Percentiles rank a stretch among this genome's conserved stretches.
phyloP scores from a whole-genome alignment of 2,113 vertebrate genomes.

The Plectropomus leopardus region DNA sequence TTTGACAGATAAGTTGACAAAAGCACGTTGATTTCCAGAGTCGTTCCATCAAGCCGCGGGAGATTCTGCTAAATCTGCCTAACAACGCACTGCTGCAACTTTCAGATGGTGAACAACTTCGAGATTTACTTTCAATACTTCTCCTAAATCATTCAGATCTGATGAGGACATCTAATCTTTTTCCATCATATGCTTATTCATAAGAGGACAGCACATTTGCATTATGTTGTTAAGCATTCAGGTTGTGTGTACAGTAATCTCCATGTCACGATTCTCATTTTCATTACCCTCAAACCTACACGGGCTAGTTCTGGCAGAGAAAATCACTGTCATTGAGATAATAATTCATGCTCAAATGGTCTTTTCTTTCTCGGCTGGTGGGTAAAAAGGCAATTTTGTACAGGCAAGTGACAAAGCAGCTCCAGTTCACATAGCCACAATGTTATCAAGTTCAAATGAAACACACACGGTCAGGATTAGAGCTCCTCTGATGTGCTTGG shows the following conservation, averaged over 20 bases:
- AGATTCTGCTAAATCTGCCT: conserved; percentile 14
- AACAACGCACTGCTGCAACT: conserved; percentile 5
- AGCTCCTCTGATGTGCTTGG: background rate
- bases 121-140: background rate
- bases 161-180: conserved; percentile 10
- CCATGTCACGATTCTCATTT: conserved; percentile 48
- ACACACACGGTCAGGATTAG: background rate
- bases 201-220: background rate
- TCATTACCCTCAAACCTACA: conserved; percentile 41
- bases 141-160: conserved; percentile 19
- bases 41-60: conserved; percentile 17
- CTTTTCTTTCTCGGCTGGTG: conserved; percentile 23
- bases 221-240: conserved; percentile 34
- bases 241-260: conserved; percentile 27
- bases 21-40: conserved; percentile 50
- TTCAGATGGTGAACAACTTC: background rate
- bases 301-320: conserved; percentile 29
- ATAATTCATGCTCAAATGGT: conserved; percentile 43
- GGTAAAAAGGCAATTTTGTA: conserved; percentile 43
- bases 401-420: conserved; percentile 24
- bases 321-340: conserved; percentile 41
- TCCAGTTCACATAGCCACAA: conserved; percentile 14
- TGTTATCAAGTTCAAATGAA: conserved; percentile 34
- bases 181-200: background rate
- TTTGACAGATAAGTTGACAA: conserved; percentile 68